These are phyloP conservation scores for Idaea biselata DNA, from an alignment of 2,888 invertebrate genomes.

Conservation along the genomic window DNA sequence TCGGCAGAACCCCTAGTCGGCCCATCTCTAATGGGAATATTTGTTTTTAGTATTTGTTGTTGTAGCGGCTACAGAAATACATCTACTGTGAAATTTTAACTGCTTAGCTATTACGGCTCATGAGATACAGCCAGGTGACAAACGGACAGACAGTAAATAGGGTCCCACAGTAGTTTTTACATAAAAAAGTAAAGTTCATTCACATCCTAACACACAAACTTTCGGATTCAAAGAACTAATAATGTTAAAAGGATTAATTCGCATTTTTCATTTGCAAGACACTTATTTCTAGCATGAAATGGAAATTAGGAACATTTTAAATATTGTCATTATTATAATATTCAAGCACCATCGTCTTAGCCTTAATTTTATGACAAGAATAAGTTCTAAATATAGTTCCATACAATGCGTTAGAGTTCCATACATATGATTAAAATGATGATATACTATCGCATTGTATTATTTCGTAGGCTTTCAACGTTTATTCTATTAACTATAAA, in stretches of 20 bases:
- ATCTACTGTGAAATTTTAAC: too few species aligned
- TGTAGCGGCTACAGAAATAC: too few species aligned
- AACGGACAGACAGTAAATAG: too few species aligned
- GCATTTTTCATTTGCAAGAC: neutral
- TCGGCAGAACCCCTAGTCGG: too few species aligned
- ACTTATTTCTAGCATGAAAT: neutral
- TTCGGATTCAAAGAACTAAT: neutral
- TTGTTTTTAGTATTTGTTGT: too few species aligned
- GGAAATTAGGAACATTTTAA: conserved; percentile 11
- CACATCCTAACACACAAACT: neutral
- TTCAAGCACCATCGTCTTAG: conserved; percentile 21
- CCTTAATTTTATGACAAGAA: neutral
- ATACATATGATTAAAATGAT: conserved; percentile 11
- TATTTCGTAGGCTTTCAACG: neutral
- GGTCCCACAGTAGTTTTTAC: too few species aligned
- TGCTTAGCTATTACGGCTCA: too few species aligned
- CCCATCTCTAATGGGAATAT: too few species aligned
- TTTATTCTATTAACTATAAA: neutral
- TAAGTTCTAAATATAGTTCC: conserved; percentile 11
- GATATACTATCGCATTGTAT: neutral
- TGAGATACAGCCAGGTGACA: too few species aligned
- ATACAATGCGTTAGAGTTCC: conserved; percentile 17
- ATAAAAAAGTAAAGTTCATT: too few species aligned
- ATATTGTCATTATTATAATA: conserved; percentile 11
- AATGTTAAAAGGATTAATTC: too few species aligned